Evolutionary conservation across 92 coral and sea anemone genomes (phyloP).

Genomic region (Phenganax stokvisi): DNA sequence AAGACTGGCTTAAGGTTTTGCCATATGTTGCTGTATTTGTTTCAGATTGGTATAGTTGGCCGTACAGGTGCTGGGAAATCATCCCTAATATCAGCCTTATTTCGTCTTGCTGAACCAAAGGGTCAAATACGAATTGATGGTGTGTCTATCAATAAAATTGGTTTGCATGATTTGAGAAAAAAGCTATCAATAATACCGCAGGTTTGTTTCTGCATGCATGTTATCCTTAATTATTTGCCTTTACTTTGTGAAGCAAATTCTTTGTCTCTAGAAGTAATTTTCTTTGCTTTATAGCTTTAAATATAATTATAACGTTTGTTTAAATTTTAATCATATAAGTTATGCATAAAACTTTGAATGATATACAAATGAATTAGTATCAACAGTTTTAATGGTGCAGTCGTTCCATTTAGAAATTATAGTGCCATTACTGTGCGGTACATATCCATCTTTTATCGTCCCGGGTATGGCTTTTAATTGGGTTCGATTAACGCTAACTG

Average conservation of each 20-base stretch:
- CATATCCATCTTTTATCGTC: too few relatives aligned
- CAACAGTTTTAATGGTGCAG: background rate
- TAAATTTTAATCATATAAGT: too few relatives aligned
- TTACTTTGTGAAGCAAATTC: too few relatives aligned
- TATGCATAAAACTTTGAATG: too few relatives aligned
- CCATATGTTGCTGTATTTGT: background rate
- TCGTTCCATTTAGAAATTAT: background rate
- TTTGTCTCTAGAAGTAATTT: too few relatives aligned
- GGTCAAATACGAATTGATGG: conserved; percentile 76
- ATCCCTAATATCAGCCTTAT: conserved; percentile 71
- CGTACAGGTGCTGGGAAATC: conserved; percentile 97
- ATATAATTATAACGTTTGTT: too few relatives aligned
- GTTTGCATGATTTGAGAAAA: conserved; percentile 67
- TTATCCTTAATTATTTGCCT: background rate
- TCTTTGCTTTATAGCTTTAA: too few relatives aligned
- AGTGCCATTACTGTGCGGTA: background rate
- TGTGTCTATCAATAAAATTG: conserved; percentile 64
- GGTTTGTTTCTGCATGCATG: conserved; percentile 28
- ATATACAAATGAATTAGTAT: background rate
- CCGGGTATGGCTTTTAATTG: too few relatives aligned
- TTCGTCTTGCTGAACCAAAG: conserved; percentile 74
- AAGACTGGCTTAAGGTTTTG: background rate
- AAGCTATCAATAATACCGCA: conserved; percentile 86
- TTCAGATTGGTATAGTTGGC: conserved; percentile 84
- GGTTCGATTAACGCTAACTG: too few relatives aligned